A percentile compares a stretch with the other conserved stretches of the same genome.
These are phyloP conservation scores for Mesembrinibis cayennensis DNA, from an alignment of 2,113 vertebrate genomes.

Conservation along the genomic window DNA sequence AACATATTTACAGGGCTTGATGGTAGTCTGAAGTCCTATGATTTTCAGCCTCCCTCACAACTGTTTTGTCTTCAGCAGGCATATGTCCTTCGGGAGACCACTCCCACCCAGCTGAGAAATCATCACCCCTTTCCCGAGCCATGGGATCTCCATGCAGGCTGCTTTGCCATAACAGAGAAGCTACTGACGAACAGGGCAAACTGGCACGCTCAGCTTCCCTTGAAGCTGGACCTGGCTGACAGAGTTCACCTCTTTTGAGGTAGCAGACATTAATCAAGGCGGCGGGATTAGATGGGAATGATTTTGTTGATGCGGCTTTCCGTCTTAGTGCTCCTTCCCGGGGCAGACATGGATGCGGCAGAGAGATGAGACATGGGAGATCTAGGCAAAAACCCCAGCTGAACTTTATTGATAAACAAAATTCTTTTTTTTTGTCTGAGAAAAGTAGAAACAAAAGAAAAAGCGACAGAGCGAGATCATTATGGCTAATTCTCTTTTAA, in stretches of 20 bases:
- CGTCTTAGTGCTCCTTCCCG: rapidly evolving
- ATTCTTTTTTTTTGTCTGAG: background rate
- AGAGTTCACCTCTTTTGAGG: background rate
- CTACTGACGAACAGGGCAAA: background rate
- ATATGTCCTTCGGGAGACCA: background rate
- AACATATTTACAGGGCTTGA: background rate
- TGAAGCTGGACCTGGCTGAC: background rate
- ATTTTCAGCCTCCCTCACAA: background rate
- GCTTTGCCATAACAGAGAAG: background rate
- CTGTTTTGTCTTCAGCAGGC: background rate
- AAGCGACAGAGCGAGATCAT: background rate
- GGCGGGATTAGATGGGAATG: background rate
- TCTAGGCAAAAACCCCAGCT: background rate
- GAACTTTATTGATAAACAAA: background rate
- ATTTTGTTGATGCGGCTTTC: background rate
- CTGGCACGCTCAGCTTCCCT: background rate
- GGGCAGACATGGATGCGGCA: background rate
- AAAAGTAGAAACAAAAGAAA: slow-evolving; percentile 13
- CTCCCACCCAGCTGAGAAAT: background rate
- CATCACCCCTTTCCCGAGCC: background rate
- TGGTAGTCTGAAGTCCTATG: background rate
- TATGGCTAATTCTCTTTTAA: slow-evolving; percentile 58
- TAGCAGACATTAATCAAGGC: slow-evolving; percentile 7
- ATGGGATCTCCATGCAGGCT: background rate
- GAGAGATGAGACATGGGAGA: background rate